Conservation (phyloP, 2,113 vertebrate genomes). For the Chrysochloris asiatica region DNA sequence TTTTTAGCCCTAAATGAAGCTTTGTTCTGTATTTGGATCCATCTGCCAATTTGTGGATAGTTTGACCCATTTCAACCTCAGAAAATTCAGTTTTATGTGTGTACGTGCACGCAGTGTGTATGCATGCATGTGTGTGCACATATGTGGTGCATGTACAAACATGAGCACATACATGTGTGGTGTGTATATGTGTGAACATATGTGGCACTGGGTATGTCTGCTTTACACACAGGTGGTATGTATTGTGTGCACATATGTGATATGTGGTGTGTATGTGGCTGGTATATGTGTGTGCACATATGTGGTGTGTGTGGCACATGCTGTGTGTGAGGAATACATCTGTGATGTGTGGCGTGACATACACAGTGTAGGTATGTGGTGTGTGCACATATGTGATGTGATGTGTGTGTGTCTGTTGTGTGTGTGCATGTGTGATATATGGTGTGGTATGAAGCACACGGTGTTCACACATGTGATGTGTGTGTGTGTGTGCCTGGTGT, state of each 20-base stretch:
- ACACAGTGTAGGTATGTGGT: no score
- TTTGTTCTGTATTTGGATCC: background rate
- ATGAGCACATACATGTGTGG: no score
- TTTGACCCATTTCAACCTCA: background rate
- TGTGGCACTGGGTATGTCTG: background rate
- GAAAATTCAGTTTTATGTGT: background rate
- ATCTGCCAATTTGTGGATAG: background rate
- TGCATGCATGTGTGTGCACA: background rate
- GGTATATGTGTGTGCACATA: background rate
- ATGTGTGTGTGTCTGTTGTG: no score
- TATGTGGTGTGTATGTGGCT: background rate
- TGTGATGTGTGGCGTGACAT: no score
- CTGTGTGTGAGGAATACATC: no score
- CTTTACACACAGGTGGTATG: no score
- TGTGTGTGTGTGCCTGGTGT: no score
- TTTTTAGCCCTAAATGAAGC: background rate
- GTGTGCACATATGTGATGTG: no score
- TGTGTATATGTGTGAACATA: background rate
- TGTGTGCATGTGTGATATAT: no score
- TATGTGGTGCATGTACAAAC: background rate
- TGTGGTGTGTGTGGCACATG: no score
- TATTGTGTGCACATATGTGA: background rate
- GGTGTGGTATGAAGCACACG: no score
- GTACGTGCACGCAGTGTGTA: background rate
- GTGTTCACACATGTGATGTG: no score